Conservation (phyloP, 2,888 invertebrate species). For the Cryptocephalus moraei region DNA sequence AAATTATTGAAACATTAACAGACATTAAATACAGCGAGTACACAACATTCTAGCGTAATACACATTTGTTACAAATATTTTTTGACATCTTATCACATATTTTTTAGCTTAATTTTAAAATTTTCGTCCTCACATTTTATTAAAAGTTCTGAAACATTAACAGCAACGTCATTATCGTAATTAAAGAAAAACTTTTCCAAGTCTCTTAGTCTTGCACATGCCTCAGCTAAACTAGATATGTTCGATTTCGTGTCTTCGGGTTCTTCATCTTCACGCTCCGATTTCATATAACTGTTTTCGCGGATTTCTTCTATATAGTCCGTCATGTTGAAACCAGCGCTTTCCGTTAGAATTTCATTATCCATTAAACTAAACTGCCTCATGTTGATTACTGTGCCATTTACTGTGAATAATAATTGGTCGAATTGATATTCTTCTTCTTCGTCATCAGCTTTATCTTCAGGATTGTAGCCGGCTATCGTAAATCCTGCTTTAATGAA, state of each 20-base stretch:
- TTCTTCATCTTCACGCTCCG: not conserved
- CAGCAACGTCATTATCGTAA: not conserved
- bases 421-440: constrained; percentile 1
- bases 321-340: not conserved
- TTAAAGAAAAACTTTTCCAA: not conserved
- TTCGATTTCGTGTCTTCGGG: not conserved
- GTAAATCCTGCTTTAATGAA: constrained; percentile 1
- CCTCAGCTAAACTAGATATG: not conserved
- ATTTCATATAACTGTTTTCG: not conserved
- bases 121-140: not conserved
- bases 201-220: not conserved
- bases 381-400: not conserved
- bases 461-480: too few relatives aligned
- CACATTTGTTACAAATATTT: not conserved
- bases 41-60: too few relatives aligned
- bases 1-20: too few relatives aligned
- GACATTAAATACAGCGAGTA: too few relatives aligned
- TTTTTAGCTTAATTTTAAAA: not conserved
- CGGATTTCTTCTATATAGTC: not conserved
- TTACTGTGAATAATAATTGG: not conserved
- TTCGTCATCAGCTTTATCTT: not conserved
- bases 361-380: constrained; percentile 1
- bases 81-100: not conserved
- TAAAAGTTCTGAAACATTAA: not conserved
- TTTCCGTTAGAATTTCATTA: constrained; percentile 1